Conservation (phyloP, 2,113 vertebrate species). For the Taurulus bubalis region DNA sequence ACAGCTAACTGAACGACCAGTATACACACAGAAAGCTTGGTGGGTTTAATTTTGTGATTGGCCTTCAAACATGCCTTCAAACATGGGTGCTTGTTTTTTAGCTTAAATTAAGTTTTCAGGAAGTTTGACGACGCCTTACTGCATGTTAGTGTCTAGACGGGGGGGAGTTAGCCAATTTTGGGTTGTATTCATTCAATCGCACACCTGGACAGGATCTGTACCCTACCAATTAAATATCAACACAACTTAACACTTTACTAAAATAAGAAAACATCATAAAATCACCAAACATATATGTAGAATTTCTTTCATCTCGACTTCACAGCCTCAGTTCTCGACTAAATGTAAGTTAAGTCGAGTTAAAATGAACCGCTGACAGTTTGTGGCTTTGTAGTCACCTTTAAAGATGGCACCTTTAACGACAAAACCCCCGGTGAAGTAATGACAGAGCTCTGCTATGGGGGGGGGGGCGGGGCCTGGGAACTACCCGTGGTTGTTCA, state of each 20-base stretch:
- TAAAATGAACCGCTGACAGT: not conserved
- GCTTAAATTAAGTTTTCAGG: too few species aligned
- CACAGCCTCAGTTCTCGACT: slow-evolving; percentile 12
- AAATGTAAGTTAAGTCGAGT: too few species aligned
- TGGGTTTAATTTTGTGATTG: too few species aligned
- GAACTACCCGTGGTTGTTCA: slow-evolving; percentile 4
- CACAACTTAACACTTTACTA: not conserved
- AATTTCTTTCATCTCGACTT: not conserved
- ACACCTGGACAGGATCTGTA: too few species aligned
- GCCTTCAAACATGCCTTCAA: too few species aligned
- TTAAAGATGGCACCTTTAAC: slow-evolving; percentile 25
- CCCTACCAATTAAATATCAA: not conserved
- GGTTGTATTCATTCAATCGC: too few species aligned
- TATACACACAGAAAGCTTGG: too few species aligned
- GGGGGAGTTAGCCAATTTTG: too few species aligned
- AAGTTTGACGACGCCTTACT: too few species aligned
- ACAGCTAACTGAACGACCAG: too few species aligned
- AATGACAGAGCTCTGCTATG: slow-evolving; percentile 18
- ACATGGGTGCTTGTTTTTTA: too few species aligned
- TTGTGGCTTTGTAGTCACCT: slow-evolving; percentile 17
- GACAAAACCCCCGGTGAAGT: not conserved
- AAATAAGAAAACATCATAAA: not conserved
- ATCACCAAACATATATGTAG: not conserved
- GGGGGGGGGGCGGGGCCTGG: not conserved
- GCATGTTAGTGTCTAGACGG: too few species aligned